Conservation (phyloP, 1,140 invertebrate species). For the Himalopsyche phryganea region DNA sequence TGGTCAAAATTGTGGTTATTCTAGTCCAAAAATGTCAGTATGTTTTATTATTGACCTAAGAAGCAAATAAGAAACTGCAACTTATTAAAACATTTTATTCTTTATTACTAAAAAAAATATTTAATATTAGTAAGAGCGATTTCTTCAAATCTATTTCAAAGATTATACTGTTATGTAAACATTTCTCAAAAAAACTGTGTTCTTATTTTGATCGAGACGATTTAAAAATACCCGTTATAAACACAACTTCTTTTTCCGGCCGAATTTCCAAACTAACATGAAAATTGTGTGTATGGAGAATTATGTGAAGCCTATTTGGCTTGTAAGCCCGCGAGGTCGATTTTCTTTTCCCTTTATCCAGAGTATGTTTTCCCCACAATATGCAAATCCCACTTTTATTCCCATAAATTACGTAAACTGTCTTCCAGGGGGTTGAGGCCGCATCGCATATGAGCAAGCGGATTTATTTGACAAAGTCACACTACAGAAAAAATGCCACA, state of each 20-base stretch:
- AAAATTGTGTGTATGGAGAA: not conserved
- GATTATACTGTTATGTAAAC: too few species aligned
- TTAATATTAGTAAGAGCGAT: too few species aligned
- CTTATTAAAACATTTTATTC: too few species aligned
- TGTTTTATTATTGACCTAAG: too few species aligned
- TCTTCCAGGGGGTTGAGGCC: not conserved
- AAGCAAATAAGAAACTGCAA: too few species aligned
- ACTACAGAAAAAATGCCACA: not conserved
- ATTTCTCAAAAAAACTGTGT: too few species aligned
- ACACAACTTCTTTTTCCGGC: not conserved
- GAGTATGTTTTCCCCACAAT: constrained; percentile 5
- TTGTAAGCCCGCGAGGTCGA: constrained; percentile 1
- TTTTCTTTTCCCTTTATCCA: constrained; percentile 8
- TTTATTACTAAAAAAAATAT: too few species aligned
- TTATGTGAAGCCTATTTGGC: not conserved
- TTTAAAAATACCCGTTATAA: not conserved
- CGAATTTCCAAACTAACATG: not conserved
- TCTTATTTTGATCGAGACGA: too few species aligned
- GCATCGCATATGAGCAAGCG: constrained; percentile 1
- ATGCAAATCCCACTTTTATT: constrained; percentile 11
- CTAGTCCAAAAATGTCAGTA: too few species aligned
- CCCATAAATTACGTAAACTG: constrained; percentile 7
- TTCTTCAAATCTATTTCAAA: too few species aligned
- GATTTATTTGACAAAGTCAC: constrained; percentile 6
- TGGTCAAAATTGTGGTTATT: too few species aligned